A percentile compares a stretch with the other conserved stretches of the same genome.
These are phyloP conservation scores for Abrostola triplasia DNA, from an alignment of 2,888 invertebrate species.

Conservation along the genomic window DNA sequence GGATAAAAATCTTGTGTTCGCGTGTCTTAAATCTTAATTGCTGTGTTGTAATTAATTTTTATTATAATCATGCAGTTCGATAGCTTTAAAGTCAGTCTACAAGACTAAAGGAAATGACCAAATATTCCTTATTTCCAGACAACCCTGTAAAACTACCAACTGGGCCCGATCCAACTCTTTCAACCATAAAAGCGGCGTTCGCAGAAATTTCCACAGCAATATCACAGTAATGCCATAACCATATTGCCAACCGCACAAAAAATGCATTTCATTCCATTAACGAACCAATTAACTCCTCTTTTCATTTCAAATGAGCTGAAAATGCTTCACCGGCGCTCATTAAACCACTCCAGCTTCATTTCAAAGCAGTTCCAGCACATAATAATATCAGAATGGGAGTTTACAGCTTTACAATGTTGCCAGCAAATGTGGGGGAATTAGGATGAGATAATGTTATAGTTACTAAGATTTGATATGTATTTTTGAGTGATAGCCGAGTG, in stretches of 20 bases:
- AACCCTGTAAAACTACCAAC: neutral
- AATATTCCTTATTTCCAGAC: neutral
- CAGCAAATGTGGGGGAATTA: conserved; percentile 8
- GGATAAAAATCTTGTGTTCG: no score
- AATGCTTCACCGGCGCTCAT: conserved; percentile 3
- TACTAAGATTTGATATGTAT: neutral
- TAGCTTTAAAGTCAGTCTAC: no score
- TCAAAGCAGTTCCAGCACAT: conserved; percentile 26
- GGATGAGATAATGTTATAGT: neutral
- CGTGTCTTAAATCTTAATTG: no score
- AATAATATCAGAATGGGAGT: conserved; percentile 32
- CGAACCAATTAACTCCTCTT: conserved; percentile 10
- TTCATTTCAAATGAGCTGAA: conserved; percentile 25
- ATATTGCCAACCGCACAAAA: conserved; percentile 3
- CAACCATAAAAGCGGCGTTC: neutral
- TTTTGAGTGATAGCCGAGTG: no score
- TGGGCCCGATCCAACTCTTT: conserved; percentile 1
- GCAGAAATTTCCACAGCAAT: neutral
- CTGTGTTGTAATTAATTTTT: no score
- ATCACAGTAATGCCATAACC: neutral
- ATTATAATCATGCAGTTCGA: no score
- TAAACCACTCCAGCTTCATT: conserved; percentile 29
- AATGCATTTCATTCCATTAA: conserved; percentile 5
- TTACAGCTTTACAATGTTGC: conserved; percentile 19
- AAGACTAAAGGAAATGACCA: no score